phyloP scores from a whole-genome alignment of 2,113 vertebrate genomes.

The Pelusios castaneus region DNA sequence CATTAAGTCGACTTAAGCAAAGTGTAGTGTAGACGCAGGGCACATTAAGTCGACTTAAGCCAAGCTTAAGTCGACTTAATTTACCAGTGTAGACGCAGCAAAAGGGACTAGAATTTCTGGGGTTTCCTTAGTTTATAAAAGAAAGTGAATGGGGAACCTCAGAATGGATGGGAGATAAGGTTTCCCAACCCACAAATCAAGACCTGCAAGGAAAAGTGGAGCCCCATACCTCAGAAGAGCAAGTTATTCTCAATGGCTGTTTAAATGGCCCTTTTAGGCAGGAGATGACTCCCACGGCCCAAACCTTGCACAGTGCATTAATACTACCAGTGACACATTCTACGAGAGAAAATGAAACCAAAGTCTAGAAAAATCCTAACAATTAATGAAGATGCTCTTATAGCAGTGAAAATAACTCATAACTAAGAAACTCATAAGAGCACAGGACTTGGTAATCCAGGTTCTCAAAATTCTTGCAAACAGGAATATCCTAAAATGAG shows the following conservation, averaged over 20 bases:
- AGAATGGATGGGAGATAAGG: not conserved
- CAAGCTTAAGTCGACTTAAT: too few species aligned
- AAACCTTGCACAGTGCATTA: not conserved
- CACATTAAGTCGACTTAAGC: too few species aligned
- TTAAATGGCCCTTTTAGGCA: not conserved
- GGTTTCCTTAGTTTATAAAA: not conserved
- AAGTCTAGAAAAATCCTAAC: not conserved
- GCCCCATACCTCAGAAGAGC: not conserved
- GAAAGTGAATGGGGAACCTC: not conserved
- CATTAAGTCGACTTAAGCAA: too few species aligned
- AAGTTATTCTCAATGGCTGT: not conserved
- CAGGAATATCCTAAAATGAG: not conserved
- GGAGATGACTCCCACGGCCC: not conserved
- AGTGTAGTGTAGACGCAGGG: too few species aligned
- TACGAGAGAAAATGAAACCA: not conserved
- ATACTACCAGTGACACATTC: not conserved
- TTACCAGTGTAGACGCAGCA: too few species aligned
- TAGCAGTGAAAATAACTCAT: not conserved
- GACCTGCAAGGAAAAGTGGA: fast-evolving
- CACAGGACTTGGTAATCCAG: not conserved
- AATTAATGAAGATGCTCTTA: fast-evolving
- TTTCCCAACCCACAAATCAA: not conserved
- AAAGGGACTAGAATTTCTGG: not conserved
- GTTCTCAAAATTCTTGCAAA: not conserved
- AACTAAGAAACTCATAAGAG: not conserved